Conservation (phyloP, 2,797 vertebrate genomes). For the Pachyuromys duprasi region DNA sequence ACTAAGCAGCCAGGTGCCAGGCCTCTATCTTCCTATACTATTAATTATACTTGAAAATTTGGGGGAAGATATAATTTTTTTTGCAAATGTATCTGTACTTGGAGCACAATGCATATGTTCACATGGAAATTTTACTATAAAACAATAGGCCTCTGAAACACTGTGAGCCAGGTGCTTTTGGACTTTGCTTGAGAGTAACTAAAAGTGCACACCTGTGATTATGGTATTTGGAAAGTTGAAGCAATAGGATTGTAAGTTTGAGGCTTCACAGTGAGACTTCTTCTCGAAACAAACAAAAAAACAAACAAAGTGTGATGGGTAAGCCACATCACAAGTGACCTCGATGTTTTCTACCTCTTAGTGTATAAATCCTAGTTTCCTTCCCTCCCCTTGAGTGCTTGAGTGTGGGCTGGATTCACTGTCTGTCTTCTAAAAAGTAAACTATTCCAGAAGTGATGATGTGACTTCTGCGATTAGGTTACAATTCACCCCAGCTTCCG, state of each 20-base stretch:
- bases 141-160: conserved; percentile 8
- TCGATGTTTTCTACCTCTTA: not conserved
- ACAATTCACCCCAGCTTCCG: conserved; percentile 1
- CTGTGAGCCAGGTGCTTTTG: not conserved
- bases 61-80: not conserved
- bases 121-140: conserved; percentile 10
- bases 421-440: conserved; percentile 16
- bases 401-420: not conserved
- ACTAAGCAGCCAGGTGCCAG: not conserved
- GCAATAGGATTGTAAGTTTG: not conserved
- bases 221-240: not conserved
- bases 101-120: not conserved
- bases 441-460: not conserved
- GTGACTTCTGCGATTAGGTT: not conserved
- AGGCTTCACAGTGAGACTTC: not conserved
- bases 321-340: not conserved
- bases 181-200: not conserved
- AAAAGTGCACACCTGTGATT: not conserved
- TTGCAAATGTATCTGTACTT: not conserved
- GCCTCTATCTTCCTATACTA: not conserved
- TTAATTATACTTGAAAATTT: not conserved
- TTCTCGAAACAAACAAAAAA: not conserved
- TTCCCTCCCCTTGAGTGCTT: not conserved
- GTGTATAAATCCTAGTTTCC: not conserved
- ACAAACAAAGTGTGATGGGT: not conserved